These are phyloP conservation scores for Cottoperca gobio DNA, from an alignment of 2,797 vertebrate species.

Conservation along the genomic window DNA sequence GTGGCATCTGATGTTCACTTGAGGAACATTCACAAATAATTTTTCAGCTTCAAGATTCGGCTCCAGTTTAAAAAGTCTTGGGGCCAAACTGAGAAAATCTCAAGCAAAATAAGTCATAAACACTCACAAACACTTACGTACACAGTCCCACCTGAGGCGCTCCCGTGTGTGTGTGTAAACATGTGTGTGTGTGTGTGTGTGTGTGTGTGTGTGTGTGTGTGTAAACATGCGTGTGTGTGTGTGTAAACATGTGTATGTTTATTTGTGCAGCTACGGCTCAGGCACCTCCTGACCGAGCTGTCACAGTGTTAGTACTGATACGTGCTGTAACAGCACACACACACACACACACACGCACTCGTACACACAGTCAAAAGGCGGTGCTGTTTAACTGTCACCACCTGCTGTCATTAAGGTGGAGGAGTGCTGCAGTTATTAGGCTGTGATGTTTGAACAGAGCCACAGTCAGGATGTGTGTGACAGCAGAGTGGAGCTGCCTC, in stretches of 20 bases:
- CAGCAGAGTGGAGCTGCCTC: slow-evolving; percentile 37
- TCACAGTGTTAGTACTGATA: slow-evolving; percentile 16
- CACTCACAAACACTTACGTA: not conserved
- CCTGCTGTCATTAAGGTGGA: slow-evolving; percentile 26
- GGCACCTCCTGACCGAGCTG: slow-evolving; percentile 28
- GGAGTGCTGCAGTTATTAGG: slow-evolving; percentile 13
- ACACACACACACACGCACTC: slow-evolving; percentile 11
- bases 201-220: not conserved
- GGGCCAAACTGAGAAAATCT: not conserved
- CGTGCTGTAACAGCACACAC: slow-evolving; percentile 13
- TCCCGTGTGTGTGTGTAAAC: not conserved
- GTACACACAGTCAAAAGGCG: not conserved
- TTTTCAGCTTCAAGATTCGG: not conserved
- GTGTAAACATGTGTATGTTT: not conserved
- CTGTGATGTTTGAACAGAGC: slow-evolving; percentile 10
- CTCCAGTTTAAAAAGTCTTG: not conserved
- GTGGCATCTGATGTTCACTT: not conserved
- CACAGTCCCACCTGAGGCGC: not conserved
- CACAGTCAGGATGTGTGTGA: slow-evolving; percentile 37
- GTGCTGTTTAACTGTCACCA: slow-evolving; percentile 41
- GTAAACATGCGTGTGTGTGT: not conserved
- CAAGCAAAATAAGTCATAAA: not conserved
- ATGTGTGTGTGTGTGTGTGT: not conserved
- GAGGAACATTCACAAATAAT: not conserved
- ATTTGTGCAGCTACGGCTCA: not conserved